Evolutionary conservation across 1,140 invertebrate genomes (phyloP), one percentile per base, ranked within the genome.

Genomic region (Bombus sylvicola): DNA sequence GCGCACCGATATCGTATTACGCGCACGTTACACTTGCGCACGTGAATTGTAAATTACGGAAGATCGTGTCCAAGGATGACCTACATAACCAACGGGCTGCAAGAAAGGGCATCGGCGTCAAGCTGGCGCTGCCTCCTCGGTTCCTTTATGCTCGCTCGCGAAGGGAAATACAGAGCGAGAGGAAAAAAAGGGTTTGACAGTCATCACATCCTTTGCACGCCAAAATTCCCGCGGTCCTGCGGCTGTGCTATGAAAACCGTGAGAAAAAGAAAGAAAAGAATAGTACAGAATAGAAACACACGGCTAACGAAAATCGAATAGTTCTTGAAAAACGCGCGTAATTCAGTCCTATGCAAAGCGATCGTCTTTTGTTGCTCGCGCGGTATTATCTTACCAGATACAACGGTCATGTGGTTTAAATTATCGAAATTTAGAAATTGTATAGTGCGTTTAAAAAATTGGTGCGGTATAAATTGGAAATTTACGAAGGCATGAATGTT

Each of bases 1-100:
- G 43, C 53, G 31, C 74, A 22, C 74, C 74, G 28, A 84, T 91
- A 88, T 91, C 90, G 66, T 81, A 69, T 91, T 89, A 86, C 90
- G 82, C 85, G 77, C 81, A 81, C 78, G 85, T 91, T 91, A 86
- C 89, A 82, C 79, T 87, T 74, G 85, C 82, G 64, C 76, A 83
- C 89, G 88, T 91, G 85, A 86, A 86, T 90, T 87, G 92, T 91
- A 88, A 92, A 93, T 94, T 90, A 93, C 92, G 89, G 72, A 89
- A 93, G 92, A 93, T 93, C 86, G 89, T 91, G 92, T 91, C 90
- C 89, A 91, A 93, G 92, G 93, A 94, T 94, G 93, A 91, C 94
- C 94, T 94, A 94, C 86, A 93, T 94, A 93, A 75, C 89, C 91
- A 93, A 28, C 92, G 90, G 86, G 88, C 92, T 92, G 90, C 92